These are phyloP conservation scores for Glossophaga mutica DNA, from an alignment of 2,797 vertebrate species.

Conservation along the genomic window DNA sequence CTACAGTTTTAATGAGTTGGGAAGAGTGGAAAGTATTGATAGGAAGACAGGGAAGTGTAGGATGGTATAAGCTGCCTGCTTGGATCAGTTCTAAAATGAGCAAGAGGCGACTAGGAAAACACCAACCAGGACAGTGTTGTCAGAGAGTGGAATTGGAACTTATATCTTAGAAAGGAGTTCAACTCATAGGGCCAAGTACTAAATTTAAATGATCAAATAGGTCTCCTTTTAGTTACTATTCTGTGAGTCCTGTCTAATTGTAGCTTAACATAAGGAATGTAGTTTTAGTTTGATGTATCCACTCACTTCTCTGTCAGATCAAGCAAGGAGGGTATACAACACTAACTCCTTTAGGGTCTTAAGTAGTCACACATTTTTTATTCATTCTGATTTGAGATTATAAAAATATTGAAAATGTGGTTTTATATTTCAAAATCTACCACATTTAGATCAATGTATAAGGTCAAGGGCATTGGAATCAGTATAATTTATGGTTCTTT, in stretches of 20 bases:
- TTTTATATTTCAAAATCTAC: conserved; percentile 61
- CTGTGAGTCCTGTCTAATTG: background rate
- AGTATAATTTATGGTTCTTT: conserved; percentile 64
- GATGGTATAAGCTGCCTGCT: background rate
- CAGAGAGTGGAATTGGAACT: background rate
- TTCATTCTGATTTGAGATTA: conserved; percentile 56
- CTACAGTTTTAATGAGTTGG: background rate
- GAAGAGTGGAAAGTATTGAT: background rate
- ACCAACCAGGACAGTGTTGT: background rate
- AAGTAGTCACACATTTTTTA: conserved; percentile 16
- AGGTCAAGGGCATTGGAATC: conserved; percentile 61
- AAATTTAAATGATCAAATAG: background rate
- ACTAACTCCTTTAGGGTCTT: conserved; percentile 26
- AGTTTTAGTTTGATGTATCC: conserved; percentile 40
- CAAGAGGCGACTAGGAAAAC: background rate
- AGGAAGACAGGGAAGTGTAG: background rate
- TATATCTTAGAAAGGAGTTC: background rate
- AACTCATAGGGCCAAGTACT: background rate
- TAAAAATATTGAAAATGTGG: conserved; percentile 37
- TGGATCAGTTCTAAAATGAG: background rate
- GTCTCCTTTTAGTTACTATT: conserved; percentile 2
- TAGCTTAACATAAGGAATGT: background rate
- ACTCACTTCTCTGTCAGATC: background rate
- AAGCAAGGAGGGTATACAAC: background rate
- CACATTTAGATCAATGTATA: conserved; percentile 48